These are phyloP conservation scores for Gavia stellata DNA, from an alignment of 2,113 vertebrate genomes.

Conservation along the genomic window DNA sequence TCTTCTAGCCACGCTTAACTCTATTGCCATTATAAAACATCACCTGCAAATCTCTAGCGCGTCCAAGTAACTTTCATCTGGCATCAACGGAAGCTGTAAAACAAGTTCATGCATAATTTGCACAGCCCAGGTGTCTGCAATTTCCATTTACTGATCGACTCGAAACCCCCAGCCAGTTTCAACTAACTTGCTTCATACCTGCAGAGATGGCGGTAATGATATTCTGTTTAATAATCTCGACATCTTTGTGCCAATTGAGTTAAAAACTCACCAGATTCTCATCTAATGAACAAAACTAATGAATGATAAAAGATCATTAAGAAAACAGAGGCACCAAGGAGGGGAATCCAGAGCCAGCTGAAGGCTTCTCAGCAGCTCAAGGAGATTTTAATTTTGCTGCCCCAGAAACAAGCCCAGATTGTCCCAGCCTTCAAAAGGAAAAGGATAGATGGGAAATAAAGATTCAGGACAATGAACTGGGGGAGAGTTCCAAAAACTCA, in stretches of 20 bases:
- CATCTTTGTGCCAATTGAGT: background rate
- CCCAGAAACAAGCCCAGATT: background rate
- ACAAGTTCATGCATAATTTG: slow-evolving; percentile 5
- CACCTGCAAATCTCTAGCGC: background rate
- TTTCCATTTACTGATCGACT: background rate
- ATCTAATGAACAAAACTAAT: background rate
- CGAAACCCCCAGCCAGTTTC: background rate
- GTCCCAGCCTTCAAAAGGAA: background rate
- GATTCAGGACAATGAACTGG: background rate
- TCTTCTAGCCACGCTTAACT: background rate
- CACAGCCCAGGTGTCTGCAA: slow-evolving; percentile 62
- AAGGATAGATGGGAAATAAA: background rate
- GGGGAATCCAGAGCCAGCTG: background rate
- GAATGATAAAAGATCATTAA: background rate
- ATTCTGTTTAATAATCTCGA: background rate
- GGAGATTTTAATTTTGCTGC: background rate
- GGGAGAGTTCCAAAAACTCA: background rate
- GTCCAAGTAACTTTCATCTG: slow-evolving; percentile 47
- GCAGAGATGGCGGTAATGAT: background rate
- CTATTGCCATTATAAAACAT: background rate
- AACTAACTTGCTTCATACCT: background rate
- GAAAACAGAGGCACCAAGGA: background rate
- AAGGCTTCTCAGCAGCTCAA: background rate
- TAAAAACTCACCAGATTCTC: background rate
- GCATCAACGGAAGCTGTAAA: slow-evolving; percentile 34